Conservation (phyloP, 2,797 vertebrate species). For the Dendrocincla fuliginosa region DNA sequence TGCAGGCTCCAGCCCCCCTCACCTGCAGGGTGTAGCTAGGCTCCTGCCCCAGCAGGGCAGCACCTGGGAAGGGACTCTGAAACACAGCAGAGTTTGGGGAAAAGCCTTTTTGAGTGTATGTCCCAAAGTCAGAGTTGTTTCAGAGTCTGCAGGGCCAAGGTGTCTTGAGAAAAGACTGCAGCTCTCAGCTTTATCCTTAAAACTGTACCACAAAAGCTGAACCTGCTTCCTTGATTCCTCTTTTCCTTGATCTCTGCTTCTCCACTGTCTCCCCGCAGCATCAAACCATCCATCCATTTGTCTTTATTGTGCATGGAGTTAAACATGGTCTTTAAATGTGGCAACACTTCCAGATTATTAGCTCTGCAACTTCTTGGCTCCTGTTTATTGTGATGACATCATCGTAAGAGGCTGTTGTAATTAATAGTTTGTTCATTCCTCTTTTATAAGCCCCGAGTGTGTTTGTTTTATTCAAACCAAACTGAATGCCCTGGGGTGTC, state of each 20-base stretch:
- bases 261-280: background rate
- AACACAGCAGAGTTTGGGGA: background rate
- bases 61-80: background rate
- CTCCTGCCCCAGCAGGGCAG: background rate
- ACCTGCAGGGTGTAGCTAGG: background rate
- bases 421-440: conserved; percentile 1
- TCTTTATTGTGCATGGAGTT: background rate
- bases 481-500: background rate
- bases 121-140: background rate
- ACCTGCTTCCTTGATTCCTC: background rate
- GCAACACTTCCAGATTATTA: conserved; percentile 8
- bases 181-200: background rate
- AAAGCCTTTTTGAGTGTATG: accelerated
- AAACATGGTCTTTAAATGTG: background rate
- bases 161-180: background rate
- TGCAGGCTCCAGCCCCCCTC: background rate
- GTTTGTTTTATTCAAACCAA: background rate
- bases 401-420: conserved; percentile 8
- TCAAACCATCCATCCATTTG: background rate
- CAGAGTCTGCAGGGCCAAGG: background rate
- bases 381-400: conserved; percentile 6
- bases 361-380: conserved; percentile 11
- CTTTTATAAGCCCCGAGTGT: background rate
- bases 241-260: background rate
- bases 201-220: background rate